These are phyloP conservation scores for Phrynocephalus forsythii DNA, from an alignment of 2,797 vertebrate species.

Conservation along the genomic window DNA sequence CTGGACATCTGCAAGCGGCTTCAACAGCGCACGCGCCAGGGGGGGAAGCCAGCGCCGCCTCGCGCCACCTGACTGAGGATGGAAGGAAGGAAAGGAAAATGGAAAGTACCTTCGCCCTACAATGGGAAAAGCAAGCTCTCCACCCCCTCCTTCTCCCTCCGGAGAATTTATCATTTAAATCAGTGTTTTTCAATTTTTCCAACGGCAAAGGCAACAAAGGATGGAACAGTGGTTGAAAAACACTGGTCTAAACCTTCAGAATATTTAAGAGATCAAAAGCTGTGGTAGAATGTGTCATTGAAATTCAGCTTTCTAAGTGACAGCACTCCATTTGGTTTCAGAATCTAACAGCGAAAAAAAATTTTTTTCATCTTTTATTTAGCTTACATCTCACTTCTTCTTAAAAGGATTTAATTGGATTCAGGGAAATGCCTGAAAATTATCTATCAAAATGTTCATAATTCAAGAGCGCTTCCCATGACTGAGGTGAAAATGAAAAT, in stretches of 20 bases:
- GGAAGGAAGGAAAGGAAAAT: too few relatives aligned
- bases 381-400: neutral
- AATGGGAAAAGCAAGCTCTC: too few relatives aligned
- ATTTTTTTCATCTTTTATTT: constrained; percentile 23
- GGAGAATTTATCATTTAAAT: too few relatives aligned
- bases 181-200: too few relatives aligned
- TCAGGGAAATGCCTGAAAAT: neutral
- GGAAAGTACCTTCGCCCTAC: too few relatives aligned
- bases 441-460: neutral
- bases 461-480: neutral
- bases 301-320: constrained; percentile 8
- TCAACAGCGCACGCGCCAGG: too few relatives aligned
- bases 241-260: constrained; percentile 41
- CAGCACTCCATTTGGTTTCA: constrained; percentile 6
- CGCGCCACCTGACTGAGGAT: too few relatives aligned
- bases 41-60: too few relatives aligned
- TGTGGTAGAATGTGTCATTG: constrained; percentile 44
- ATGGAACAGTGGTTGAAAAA: too few relatives aligned
- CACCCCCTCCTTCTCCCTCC: too few relatives aligned
- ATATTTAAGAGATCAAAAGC: constrained; percentile 26
- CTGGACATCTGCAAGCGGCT: too few relatives aligned
- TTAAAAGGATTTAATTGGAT: neutral
- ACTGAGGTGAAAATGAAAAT: neutral
- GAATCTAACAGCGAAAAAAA: neutral
- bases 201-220: too few relatives aligned